Conservation (phyloP, 2,797 vertebrate genomes). For the Argyrosomus regius region DNA sequence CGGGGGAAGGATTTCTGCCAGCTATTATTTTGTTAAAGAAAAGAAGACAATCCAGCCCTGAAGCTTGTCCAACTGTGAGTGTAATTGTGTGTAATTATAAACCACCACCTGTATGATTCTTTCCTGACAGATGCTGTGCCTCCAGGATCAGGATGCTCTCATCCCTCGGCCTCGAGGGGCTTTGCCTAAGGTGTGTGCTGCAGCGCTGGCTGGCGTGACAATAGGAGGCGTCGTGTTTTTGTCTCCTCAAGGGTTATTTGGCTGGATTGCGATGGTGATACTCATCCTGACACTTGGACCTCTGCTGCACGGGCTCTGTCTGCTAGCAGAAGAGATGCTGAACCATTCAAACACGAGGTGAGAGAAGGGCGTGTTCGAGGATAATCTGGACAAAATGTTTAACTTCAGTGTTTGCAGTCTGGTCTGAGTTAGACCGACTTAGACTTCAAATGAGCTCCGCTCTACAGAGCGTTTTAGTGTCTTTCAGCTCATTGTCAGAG, state of each 20-base stretch:
- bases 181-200: slow-evolving; percentile 58
- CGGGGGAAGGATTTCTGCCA: too few relatives aligned
- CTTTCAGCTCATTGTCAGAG: too few relatives aligned
- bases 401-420: not conserved
- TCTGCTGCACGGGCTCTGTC: slow-evolving; percentile 65
- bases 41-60: too few relatives aligned
- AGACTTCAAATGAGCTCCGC: too few relatives aligned
- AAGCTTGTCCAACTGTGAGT: not conserved
- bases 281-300: slow-evolving; percentile 65
- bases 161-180: slow-evolving; percentile 72
- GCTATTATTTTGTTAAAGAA: too few relatives aligned
- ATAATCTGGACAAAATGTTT: too few relatives aligned
- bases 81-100: not conserved
- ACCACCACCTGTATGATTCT: too few relatives aligned
- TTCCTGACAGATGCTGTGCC: slow-evolving; percentile 61
- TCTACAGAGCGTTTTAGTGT: too few relatives aligned
- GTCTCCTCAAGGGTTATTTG: slow-evolving; percentile 40
- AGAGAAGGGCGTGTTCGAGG: slow-evolving; percentile 9
- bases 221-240: not conserved
- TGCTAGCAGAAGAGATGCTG: slow-evolving; percentile 66
- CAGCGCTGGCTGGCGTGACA: slow-evolving; percentile 7
- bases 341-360: slow-evolving; percentile 70
- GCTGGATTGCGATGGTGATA: slow-evolving; percentile 46
- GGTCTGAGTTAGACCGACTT: too few relatives aligned
- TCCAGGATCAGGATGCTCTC: slow-evolving; percentile 46